Conservation (phyloP, 1,140 invertebrate genomes). For the Pollicipes pollicipes region DNA sequence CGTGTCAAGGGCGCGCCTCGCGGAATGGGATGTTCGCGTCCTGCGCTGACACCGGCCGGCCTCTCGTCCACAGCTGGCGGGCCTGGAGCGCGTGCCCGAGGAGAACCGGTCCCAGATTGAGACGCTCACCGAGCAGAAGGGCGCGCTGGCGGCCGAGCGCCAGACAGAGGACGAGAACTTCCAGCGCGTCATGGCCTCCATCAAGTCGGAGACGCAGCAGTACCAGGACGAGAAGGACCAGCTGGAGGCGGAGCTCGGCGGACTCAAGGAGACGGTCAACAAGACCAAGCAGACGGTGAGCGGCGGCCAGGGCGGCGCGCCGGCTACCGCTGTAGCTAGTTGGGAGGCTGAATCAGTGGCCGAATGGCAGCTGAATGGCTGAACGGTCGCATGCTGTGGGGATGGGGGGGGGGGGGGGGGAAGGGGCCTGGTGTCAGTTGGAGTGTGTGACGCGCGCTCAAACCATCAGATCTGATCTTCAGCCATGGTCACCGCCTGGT, state of each 20-base stretch:
- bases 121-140: conserved; percentile 42
- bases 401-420: too few species aligned
- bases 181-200: conserved; percentile 21
- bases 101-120: conserved; percentile 50
- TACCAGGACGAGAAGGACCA: conserved; percentile 31
- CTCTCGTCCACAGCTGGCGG: conserved; percentile 25
- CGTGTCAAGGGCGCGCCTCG: too few species aligned
- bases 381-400: too few species aligned
- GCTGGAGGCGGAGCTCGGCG: conserved; percentile 21
- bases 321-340: too few species aligned
- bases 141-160: conserved; percentile 28
- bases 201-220: conserved; percentile 25
- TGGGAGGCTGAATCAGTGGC: too few species aligned
- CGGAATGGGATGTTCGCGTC: too few species aligned
- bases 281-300: conserved; percentile 35
- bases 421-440: too few species aligned
- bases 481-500: too few species aligned
- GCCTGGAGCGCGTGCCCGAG: conserved; percentile 39
- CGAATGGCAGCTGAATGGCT: too few species aligned
- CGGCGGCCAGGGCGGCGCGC: conserved; percentile 25
- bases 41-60: too few species aligned
- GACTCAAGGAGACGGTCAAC: conserved; percentile 42
- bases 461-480: too few species aligned
- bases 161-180: conserved; percentile 36
- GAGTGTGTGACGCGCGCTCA: too few species aligned